Evolutionary conservation across 2,888 invertebrate genomes (phyloP).

Genomic region (Sepioteuthis lessoniana): DNA sequence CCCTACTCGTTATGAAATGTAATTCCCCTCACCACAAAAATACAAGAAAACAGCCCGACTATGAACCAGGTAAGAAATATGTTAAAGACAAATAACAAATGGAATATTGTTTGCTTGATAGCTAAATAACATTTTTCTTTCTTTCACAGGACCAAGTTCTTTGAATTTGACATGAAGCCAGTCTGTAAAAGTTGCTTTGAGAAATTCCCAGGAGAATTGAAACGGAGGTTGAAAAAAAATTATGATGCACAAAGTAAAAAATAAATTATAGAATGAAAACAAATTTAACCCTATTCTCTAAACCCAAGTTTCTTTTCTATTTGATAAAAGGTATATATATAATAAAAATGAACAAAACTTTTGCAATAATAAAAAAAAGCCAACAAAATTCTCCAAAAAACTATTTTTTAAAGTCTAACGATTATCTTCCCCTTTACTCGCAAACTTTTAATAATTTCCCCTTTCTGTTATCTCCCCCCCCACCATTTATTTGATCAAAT

Average conservation of each 20-base stretch:
- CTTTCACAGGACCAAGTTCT: slow-evolving; percentile 86
- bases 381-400: not conserved
- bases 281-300: no score
- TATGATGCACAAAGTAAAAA: slow-evolving; percentile 71
- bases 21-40: no score
- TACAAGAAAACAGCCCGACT: no score
- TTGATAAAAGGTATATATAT: not conserved
- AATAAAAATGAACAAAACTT: no score
- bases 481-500: no score
- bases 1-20: no score
- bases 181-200: slow-evolving; percentile 98
- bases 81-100: no score
- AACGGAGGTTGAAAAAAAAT: slow-evolving; percentile 91
- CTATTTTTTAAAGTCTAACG: not conserved
- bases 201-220: slow-evolving; percentile 93
- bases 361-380: not conserved
- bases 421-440: not conserved
- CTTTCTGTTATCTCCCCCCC: no score
- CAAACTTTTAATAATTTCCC: not conserved
- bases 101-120: no score
- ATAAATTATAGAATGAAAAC: slow-evolving; percentile 51
- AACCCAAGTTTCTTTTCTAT: not conserved
- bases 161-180: slow-evolving; percentile 98
- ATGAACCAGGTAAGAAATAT: no score
- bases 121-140: no score